Conservation (phyloP, 2,797 vertebrate species). For the Sternarchorhynchus goeldii region DNA sequence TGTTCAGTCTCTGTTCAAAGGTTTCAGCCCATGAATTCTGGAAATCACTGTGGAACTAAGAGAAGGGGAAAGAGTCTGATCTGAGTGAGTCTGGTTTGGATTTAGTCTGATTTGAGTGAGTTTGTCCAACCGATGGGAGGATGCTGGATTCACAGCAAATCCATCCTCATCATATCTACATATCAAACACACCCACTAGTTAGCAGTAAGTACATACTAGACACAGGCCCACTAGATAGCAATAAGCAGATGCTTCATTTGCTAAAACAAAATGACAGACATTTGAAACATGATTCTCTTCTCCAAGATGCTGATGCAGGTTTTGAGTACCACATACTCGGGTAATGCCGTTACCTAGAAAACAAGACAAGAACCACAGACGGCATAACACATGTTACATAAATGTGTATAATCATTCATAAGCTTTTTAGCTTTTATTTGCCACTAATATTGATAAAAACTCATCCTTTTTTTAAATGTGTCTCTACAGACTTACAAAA, state of each 20-base stretch:
- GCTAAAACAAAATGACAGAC: background rate
- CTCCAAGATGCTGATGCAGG: too few relatives aligned
- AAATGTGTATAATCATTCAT: constrained; percentile 26
- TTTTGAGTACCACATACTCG: too few relatives aligned
- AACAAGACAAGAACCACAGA: background rate
- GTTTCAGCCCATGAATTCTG: background rate
- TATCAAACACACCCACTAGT: too few relatives aligned
- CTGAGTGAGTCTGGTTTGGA: too few relatives aligned
- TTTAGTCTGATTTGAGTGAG: too few relatives aligned
- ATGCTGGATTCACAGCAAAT: background rate
- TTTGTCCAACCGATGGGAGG: too few relatives aligned
- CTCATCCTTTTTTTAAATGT: constrained; percentile 61
- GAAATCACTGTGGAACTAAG: background rate
- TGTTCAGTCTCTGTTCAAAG: too few relatives aligned
- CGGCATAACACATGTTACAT: too few relatives aligned
- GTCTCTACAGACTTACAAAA: constrained; percentile 63
- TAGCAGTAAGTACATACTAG: too few relatives aligned
- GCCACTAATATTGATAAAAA: constrained; percentile 43
- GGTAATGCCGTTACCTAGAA: too few relatives aligned
- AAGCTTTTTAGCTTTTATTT: constrained; percentile 16
- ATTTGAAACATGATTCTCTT: background rate
- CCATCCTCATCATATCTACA: background rate
- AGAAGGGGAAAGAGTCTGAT: background rate
- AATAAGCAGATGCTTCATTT: background rate
- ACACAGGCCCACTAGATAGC: too few relatives aligned